phyloP scores from a whole-genome alignment of 2,113 vertebrate species.

The Polyodon spathula region DNA sequence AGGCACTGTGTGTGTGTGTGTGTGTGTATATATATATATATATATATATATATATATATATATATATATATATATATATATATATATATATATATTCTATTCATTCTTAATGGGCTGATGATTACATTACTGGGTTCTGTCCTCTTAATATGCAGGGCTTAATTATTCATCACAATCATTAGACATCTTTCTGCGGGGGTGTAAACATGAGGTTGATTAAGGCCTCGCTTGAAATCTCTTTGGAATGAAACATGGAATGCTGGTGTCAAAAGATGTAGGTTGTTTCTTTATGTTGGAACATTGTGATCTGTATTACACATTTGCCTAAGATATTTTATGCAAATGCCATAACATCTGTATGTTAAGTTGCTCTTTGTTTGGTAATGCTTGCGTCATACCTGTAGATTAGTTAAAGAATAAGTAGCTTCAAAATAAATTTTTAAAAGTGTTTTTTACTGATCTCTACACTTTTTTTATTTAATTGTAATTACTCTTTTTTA shows the following conservation, averaged over 20 bases:
- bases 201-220: not conserved
- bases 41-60: too few species aligned
- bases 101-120: too few species aligned
- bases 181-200: not conserved
- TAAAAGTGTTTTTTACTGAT: too few species aligned
- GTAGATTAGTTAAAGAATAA: too few species aligned
- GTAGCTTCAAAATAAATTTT: too few species aligned
- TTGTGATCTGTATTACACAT: not conserved
- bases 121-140: not conserved
- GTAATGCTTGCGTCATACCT: too few species aligned
- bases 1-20: too few species aligned
- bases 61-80: too few species aligned
- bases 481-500: too few species aligned
- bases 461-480: too few species aligned
- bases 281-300: not conserved
- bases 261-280: not conserved
- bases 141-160: conserved; percentile 1
- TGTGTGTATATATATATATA: too few species aligned
- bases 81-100: too few species aligned
- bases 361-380: not conserved
- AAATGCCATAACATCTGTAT: not conserved
- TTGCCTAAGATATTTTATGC: not conserved
- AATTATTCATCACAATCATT: not conserved
- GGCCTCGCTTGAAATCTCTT: not conserved
- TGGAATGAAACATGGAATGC: not conserved